A percentile compares a stretch with the other conserved stretches of the same genome.
Evolutionary conservation across 2,113 vertebrate species (phyloP).

Genomic region (Scomber scombrus): DNA sequence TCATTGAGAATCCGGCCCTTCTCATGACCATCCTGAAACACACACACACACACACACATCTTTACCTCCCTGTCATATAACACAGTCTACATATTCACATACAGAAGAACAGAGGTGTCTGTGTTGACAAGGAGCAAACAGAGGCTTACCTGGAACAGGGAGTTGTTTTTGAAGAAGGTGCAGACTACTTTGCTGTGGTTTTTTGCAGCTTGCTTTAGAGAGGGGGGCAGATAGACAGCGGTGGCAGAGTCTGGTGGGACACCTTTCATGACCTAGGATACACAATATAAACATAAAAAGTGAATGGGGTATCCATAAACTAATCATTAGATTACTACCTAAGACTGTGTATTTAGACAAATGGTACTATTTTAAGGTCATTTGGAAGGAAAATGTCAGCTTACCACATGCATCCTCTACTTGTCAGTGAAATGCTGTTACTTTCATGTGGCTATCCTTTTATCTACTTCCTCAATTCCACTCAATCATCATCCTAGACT

Average conservation of each 20-base stretch:
- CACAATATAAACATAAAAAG: not conserved
- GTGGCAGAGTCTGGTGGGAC: not conserved
- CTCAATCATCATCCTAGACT: not conserved
- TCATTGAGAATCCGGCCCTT: constrained; percentile 43
- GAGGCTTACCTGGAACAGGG: constrained; percentile 75
- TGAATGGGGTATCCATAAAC: not conserved
- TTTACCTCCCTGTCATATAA: not conserved
- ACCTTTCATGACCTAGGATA: constrained; percentile 31
- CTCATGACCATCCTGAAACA: constrained; percentile 29
- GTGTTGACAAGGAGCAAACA: not conserved
- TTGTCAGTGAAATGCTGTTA: constrained; percentile 28
- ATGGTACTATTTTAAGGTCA: constrained; percentile 47
- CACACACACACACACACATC: constrained; percentile 12
- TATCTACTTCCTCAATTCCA: constrained; percentile 28
- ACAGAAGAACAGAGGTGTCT: not conserved
- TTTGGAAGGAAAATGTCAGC: constrained; percentile 20
- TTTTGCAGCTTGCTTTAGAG: constrained; percentile 50
- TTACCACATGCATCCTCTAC: constrained; percentile 35
- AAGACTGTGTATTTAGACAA: not conserved
- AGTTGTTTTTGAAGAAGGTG: constrained; percentile 69
- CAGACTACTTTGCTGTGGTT: constrained; percentile 61
- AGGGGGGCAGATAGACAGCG: constrained; percentile 66
- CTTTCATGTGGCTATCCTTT: constrained; percentile 53
- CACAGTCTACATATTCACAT: not conserved
- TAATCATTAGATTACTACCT: constrained; percentile 23